Conservation (phyloP, 2,888 invertebrate genomes). For the Fragum sueziense region DNA sequence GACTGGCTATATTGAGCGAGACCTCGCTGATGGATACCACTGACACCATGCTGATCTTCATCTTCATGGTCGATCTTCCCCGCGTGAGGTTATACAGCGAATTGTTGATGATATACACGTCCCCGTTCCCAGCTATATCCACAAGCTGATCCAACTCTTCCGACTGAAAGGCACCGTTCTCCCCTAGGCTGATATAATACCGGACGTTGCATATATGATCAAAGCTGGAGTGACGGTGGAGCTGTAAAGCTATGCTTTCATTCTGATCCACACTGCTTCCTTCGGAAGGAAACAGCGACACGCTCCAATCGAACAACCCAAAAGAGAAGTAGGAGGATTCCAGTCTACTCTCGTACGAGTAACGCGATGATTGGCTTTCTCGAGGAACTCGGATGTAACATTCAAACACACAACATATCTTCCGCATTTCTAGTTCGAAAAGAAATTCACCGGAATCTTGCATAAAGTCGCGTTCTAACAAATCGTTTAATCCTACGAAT, state of each 20-base stretch:
- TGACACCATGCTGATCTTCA: conserved; percentile 89
- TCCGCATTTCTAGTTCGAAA: conserved; percentile 90
- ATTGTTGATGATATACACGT: conserved; percentile 73
- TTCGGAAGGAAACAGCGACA: conserved; percentile 82
- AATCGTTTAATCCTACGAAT: conserved; percentile 79
- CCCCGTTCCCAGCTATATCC: conserved; percentile 75
- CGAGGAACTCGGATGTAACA: conserved; percentile 84
- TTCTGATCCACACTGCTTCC: conserved; percentile 70
- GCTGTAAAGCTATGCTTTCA: conserved; percentile 81
- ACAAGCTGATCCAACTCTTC: conserved; percentile 76
- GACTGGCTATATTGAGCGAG: conserved; percentile 74
- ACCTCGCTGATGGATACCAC: conserved; percentile 88
- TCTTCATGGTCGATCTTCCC: conserved; percentile 83
- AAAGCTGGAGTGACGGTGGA: conserved; percentile 90
- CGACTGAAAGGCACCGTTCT: conserved; percentile 75
- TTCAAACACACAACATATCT: conserved; percentile 89
- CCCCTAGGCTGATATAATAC: conserved; percentile 85
- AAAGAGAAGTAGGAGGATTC: conserved; percentile 90
- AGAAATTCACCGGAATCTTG: conserved; percentile 92
- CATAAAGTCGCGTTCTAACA: conserved; percentile 86
- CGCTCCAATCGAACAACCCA: conserved; percentile 92
- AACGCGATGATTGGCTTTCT: conserved; percentile 66
- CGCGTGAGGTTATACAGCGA: conserved; percentile 71
- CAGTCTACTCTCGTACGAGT: conserved; percentile 78
- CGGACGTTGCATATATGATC: conserved; percentile 90